A percentile compares a stretch with the other conserved stretches of the same genome.
These are phyloP conservation scores for Stegophylla sp. DNA, from an alignment of 2,888 invertebrate genomes.

Conservation along the genomic window DNA sequence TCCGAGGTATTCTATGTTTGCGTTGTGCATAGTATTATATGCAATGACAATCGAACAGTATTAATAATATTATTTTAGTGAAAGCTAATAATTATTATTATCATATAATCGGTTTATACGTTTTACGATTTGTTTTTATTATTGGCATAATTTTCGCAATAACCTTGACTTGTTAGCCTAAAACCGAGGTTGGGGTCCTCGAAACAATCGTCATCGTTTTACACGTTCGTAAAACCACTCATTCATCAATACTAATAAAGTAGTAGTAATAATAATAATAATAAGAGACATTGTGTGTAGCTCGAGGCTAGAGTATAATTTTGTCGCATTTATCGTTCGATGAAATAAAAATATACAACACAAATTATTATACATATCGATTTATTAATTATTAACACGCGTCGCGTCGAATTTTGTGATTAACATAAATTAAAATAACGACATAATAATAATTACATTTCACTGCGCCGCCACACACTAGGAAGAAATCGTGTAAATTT, in stretches of 20 bases:
- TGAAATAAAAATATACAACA: not conserved
- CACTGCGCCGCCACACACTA: too few species aligned
- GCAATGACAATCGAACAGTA: constrained; percentile 26
- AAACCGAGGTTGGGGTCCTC: not conserved
- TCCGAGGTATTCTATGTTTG: constrained; percentile 5
- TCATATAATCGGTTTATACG: constrained; percentile 27
- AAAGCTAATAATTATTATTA: constrained; percentile 35
- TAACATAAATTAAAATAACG: too few species aligned
- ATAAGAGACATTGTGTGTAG: not conserved
- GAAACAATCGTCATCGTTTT: not conserved
- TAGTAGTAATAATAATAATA: too few species aligned
- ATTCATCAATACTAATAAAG: not conserved
- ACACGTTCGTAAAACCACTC: not conserved
- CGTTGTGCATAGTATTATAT: constrained; percentile 4
- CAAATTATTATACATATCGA: too few species aligned
- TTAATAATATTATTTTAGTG: too few species aligned
- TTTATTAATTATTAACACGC: too few species aligned
- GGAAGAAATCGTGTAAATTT: too few species aligned
- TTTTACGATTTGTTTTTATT: constrained; percentile 26
- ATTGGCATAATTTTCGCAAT: not conserved
- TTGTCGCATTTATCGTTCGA: not conserved
- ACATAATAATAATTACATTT: too few species aligned
- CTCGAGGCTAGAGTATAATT: not conserved
- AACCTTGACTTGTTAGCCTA: constrained; percentile 12
- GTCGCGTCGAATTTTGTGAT: too few species aligned